phyloP scores from a whole-genome alignment of 2,797 vertebrate species.

The Propithecus perrieri region DNA sequence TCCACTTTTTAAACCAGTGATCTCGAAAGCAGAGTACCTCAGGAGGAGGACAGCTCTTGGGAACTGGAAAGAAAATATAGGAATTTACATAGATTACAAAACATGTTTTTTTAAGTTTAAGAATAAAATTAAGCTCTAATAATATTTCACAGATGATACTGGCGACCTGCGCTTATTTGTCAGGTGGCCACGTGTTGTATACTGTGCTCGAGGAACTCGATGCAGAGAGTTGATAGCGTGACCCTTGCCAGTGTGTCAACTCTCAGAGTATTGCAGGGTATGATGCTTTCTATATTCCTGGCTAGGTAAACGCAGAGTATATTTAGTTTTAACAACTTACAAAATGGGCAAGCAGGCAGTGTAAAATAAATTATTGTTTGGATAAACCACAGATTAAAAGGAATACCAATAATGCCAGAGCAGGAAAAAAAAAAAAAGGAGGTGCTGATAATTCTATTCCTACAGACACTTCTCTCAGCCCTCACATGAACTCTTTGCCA shows the following conservation, averaged over 20 bases:
- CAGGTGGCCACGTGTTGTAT: neutral
- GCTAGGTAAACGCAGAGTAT: neutral
- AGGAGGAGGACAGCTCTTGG: neutral
- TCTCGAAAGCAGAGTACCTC: neutral
- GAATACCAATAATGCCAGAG: neutral
- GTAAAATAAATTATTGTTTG: neutral
- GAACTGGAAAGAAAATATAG: neutral
- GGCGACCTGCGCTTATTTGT: neutral
- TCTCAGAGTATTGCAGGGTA: neutral
- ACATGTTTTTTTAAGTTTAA: neutral
- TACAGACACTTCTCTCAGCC: neutral
- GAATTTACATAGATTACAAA: neutral
- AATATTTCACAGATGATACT: neutral
- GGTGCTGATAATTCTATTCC: neutral
- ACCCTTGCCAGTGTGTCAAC: neutral
- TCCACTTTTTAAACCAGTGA: neutral
- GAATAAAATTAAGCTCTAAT: neutral
- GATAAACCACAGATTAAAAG: neutral
- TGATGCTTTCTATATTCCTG: neutral
- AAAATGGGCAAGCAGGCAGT: neutral
- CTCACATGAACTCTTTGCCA: neutral
- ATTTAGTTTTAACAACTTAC: neutral
- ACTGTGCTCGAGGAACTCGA: fast-evolving
- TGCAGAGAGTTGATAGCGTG: fast-evolving
- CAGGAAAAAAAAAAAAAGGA: neutral